A percentile compares a stretch with the other conserved stretches of the same genome.
phyloP scores from a whole-genome alignment of 2,113 vertebrate genomes.

The Ictalurus furcatus region DNA sequence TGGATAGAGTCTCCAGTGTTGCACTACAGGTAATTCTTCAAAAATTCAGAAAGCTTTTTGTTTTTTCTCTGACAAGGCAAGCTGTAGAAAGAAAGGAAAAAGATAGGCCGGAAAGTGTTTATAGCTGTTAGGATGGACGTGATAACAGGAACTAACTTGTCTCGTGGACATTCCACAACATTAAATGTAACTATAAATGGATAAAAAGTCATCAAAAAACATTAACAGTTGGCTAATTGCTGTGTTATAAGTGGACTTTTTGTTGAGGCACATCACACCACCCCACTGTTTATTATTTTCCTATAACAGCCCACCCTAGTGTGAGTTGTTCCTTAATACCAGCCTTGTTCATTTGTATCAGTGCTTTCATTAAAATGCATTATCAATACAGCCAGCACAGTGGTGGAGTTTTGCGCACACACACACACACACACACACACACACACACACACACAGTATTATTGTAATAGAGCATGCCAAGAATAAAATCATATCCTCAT shows the following conservation, averaged over 20 bases:
- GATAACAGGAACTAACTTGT: not conserved
- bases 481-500: not conserved
- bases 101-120: not conserved
- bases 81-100: not conserved
- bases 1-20: not conserved
- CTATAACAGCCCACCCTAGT: not conserved
- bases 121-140: not conserved
- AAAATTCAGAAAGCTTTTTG: not conserved
- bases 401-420: no score
- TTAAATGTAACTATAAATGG: not conserved
- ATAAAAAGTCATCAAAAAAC: not conserved
- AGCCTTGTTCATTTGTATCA: no score
- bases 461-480: not conserved
- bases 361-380: no score
- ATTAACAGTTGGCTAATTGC: no score
- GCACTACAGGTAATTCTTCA: not conserved
- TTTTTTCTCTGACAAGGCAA: not conserved
- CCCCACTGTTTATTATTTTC: not conserved
- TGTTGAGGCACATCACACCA: not conserved
- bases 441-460: not conserved
- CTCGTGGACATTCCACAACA: not conserved
- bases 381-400: no score
- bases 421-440: not conserved
- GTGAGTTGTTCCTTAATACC: not conserved
- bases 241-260: not conserved